Conservation (phyloP, 2,888 invertebrate genomes). For the Callyntrura sp. region DNA sequence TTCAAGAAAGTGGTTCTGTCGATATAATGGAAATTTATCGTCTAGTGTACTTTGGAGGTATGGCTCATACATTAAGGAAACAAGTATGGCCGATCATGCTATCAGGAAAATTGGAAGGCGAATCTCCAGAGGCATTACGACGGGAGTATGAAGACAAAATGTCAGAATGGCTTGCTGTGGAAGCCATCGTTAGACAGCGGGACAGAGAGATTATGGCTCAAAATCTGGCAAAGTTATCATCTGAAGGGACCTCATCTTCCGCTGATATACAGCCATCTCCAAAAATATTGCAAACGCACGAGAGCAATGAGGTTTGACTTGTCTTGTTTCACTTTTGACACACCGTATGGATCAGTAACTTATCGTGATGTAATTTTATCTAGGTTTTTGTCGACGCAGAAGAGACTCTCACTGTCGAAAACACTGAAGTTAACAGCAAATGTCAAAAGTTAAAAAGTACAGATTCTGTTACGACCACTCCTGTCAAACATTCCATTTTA, state of each 20-base stretch:
- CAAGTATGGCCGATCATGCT: constrained; percentile 85
- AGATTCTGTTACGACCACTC: constrained; percentile 61
- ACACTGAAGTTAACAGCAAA: constrained; percentile 19
- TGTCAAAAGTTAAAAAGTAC: constrained; percentile 58
- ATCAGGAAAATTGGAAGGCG: constrained; percentile 80
- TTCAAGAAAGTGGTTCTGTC: constrained; percentile 87
- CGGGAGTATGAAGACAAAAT: constrained; percentile 90
- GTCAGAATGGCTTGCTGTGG: constrained; percentile 98
- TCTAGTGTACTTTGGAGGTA: constrained; percentile 95
- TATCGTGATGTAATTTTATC: background rate
- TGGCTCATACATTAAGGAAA: constrained; percentile 91
- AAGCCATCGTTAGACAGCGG: constrained; percentile 94
- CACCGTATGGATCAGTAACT: too few species aligned
- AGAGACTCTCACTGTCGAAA: constrained; percentile 61
- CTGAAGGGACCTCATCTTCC: constrained; percentile 88
- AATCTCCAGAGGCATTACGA: constrained; percentile 79
- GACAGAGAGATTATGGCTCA: constrained; percentile 94
- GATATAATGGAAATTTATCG: constrained; percentile 90
- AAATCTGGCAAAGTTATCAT: constrained; percentile 93
- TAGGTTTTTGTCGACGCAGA: constrained; percentile 87
- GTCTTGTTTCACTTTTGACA: background rate
- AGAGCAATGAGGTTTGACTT: constrained; percentile 86
- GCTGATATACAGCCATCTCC: constrained; percentile 78
- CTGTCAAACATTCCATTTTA: constrained; percentile 50
- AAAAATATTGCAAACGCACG: constrained; percentile 81